Conservation (phyloP, 92 coral and sea anemone genomes). For the Heteractis magnifica region DNA sequence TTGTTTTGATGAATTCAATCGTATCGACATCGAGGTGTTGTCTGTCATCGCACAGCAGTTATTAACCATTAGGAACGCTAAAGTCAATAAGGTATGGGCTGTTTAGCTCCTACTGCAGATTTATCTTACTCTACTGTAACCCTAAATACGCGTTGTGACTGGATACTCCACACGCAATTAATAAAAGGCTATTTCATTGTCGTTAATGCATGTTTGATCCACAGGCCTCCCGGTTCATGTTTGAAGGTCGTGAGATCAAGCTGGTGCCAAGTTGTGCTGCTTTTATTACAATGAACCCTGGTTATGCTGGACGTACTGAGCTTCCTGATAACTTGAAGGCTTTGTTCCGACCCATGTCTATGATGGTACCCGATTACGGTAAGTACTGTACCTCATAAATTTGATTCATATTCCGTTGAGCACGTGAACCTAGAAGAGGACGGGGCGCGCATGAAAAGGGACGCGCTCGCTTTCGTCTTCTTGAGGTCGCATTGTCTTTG, state of each 20-base stretch:
- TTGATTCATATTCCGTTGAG: no score
- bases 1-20: conserved; percentile 98
- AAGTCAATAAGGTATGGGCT: conserved; percentile 73
- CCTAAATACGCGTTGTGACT: no score
- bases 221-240: conserved; percentile 99
- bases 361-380: conserved; percentile 99
- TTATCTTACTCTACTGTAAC: no score
- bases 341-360: conserved; percentile 98
- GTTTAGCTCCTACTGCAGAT: neutral
- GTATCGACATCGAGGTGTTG: conserved; percentile 97
- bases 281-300: conserved; percentile 99
- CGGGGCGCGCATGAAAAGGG: no score
- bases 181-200: no score
- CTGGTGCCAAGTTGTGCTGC: conserved; percentile 97
- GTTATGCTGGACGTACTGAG: conserved; percentile 98
- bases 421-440: no score
- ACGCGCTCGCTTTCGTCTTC: no score
- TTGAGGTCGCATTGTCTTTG: no score
- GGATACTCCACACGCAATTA: no score
- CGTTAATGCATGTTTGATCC: neutral
- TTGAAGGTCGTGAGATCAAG: conserved; percentile 98
- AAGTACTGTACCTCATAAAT: conserved; percentile 2
- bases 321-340: conserved; percentile 99
- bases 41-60: conserved; percentile 99
- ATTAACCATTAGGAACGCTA: conserved; percentile 94